A percentile compares a stretch with the other conserved stretches of the same genome.
Evolutionary conservation across 2,113 vertebrate genomes (phyloP).

Genomic region (Heteronetta atricapilla): DNA sequence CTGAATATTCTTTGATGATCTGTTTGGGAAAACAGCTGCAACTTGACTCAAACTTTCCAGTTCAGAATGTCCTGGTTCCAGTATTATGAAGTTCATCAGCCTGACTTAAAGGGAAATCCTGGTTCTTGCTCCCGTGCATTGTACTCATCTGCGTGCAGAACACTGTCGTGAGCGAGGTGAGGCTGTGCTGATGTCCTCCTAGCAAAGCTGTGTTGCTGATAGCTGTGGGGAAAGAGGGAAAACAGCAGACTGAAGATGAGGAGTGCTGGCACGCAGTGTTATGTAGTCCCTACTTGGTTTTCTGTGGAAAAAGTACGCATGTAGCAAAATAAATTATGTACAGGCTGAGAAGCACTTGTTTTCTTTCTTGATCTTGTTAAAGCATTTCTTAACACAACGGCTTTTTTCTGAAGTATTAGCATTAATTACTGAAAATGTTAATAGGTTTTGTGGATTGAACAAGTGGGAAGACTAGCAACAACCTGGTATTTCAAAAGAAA

Average conservation of each 20-base stretch:
- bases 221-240: neutral
- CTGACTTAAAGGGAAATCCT: neutral
- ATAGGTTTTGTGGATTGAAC: constrained; percentile 53
- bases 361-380: constrained; percentile 63
- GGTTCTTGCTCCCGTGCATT: neutral
- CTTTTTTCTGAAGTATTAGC: constrained; percentile 67
- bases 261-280: neutral
- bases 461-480: constrained; percentile 44
- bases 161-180: neutral
- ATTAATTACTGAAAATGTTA: constrained; percentile 69
- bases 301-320: neutral
- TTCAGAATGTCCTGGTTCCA: neutral
- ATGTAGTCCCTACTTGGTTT: neutral
- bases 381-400: constrained; percentile 67
- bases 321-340: constrained; percentile 45
- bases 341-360: constrained; percentile 50
- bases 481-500: constrained; percentile 59
- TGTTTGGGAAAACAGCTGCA: constrained; percentile 41
- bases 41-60: constrained; percentile 53
- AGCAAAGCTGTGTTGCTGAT: neutral
- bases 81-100: neutral
- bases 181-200: neutral
- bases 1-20: constrained; percentile 55
- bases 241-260: neutral
- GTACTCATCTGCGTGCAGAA: neutral